Evolutionary conservation across 2,888 invertebrate species (phyloP).

Genomic region (Megamerina dolium): DNA sequence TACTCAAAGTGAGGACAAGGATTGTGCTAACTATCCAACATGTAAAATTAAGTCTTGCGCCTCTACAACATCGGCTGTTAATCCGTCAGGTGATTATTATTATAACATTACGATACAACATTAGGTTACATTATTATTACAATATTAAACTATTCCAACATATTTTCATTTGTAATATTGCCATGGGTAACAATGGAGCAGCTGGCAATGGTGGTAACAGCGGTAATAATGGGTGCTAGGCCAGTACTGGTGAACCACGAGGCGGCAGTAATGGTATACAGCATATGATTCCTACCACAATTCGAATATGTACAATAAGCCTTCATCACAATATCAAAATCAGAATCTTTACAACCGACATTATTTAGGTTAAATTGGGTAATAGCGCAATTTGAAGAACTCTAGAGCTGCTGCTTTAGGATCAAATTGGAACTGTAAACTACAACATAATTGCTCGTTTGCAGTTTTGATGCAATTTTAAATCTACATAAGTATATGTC

Average conservation of each 20-base stretch:
- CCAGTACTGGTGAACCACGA: slow-evolving; percentile 46
- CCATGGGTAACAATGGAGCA: slow-evolving; percentile 13
- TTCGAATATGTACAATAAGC: slow-evolving; percentile 48
- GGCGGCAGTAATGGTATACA: slow-evolving; percentile 37
- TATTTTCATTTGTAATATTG: slow-evolving; percentile 25
- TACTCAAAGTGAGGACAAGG: slow-evolving; percentile 53
- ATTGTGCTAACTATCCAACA: slow-evolving; percentile 64
- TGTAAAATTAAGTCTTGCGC: slow-evolving; percentile 53
- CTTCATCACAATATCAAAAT: slow-evolving; percentile 47
- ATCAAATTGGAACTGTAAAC: no score
- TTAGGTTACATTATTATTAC: no score
- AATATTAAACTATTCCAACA: slow-evolving; percentile 45
- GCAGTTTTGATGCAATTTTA: no score
- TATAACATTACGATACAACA: slow-evolving; percentile 26
- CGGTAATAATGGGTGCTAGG: slow-evolving; percentile 17
- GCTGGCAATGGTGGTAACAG: slow-evolving; percentile 20
- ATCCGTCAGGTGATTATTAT: slow-evolving; percentile 47
- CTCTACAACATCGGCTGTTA: slow-evolving; percentile 35
- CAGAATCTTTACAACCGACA: slow-evolving; percentile 47
- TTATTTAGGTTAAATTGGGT: no score
- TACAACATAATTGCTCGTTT: no score
- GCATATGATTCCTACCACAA: slow-evolving; percentile 39
- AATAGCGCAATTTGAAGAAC: no score
- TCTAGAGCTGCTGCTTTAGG: no score
- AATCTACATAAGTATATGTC: no score